Evolutionary conservation across 2,888 invertebrate species (phyloP).

Genomic region (Tachina lurida): DNA sequence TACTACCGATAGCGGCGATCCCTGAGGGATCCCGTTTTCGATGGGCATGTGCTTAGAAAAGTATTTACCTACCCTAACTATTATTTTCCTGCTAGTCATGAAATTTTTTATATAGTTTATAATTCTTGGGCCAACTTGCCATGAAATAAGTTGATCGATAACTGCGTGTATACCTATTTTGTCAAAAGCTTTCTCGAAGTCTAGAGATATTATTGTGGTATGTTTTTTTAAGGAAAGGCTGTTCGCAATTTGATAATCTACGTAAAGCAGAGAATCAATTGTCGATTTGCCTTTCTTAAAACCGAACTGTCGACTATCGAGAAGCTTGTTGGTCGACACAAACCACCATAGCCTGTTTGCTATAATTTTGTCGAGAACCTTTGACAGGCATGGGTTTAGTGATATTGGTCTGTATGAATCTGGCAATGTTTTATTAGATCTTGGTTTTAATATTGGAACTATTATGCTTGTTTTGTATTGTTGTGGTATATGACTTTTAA

Average conservation of each 20-base stretch:
- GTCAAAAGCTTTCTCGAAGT: too few relatives aligned
- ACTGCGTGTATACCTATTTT: too few relatives aligned
- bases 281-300: conserved; percentile 8
- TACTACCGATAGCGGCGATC: conserved; percentile 6
- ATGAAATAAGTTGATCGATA: too few relatives aligned
- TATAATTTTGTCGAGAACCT: conserved; percentile 56
- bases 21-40: conserved; percentile 52
- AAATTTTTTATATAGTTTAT: conserved; percentile 2
- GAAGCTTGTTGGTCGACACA: background rate
- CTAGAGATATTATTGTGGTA: too few relatives aligned
- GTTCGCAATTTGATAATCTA: background rate
- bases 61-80: background rate
- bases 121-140: background rate
- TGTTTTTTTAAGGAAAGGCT: background rate
- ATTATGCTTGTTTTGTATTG: conserved; percentile 49
- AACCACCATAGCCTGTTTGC: conserved; percentile 59
- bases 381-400: conserved; percentile 34
- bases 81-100: conserved; percentile 7
- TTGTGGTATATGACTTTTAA: conserved; percentile 26
- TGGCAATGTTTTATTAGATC: conserved; percentile 30
- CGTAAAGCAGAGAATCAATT: background rate
- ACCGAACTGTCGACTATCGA: background rate
- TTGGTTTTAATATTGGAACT: conserved; percentile 43
- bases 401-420: conserved; percentile 67
- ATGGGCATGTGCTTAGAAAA: conserved; percentile 8